Evolutionary conservation across 2,888 invertebrate species (phyloP).

Genomic region (Phasia obesa): DNA sequence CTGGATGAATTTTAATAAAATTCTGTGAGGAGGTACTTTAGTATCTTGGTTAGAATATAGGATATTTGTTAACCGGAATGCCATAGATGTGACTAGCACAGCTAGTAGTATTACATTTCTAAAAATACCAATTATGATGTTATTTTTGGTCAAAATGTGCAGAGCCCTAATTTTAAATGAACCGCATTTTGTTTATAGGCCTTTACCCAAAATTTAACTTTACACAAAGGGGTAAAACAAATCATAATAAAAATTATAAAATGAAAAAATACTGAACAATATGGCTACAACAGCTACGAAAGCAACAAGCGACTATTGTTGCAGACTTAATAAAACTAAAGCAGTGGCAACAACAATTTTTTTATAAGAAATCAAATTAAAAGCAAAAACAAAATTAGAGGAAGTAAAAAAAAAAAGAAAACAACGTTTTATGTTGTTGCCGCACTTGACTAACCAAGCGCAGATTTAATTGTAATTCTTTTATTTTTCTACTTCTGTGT

Average conservation of each 20-base stretch:
- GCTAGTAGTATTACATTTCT: no score
- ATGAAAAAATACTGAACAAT: background rate
- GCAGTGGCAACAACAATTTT: slow-evolving; percentile 15
- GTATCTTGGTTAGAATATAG: no score
- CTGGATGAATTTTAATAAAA: no score
- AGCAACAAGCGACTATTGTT: slow-evolving; percentile 32
- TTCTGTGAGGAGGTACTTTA: no score
- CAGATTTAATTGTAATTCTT: slow-evolving; percentile 77
- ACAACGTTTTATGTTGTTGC: slow-evolving; percentile 56
- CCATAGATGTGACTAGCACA: no score
- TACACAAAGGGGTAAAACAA: slow-evolving; percentile 24
- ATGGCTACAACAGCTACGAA: slow-evolving; percentile 18
- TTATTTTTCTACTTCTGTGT: slow-evolving; percentile 9
- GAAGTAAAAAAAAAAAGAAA: slow-evolving; percentile 2
- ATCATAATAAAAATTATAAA: slow-evolving; percentile 34
- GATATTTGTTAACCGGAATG: no score
- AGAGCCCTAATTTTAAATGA: background rate
- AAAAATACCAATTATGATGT: no score
- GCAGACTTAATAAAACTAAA: slow-evolving; percentile 6
- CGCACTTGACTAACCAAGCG: slow-evolving; percentile 78
- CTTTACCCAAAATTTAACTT: slow-evolving; percentile 17
- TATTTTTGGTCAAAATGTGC: no score
- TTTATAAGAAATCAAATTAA: background rate
- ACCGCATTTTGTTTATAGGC: background rate
- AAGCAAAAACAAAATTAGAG: background rate